phyloP scores from a whole-genome alignment of 2,888 invertebrate genomes.

The Pseudococcus jackbeardsleyi region DNA sequence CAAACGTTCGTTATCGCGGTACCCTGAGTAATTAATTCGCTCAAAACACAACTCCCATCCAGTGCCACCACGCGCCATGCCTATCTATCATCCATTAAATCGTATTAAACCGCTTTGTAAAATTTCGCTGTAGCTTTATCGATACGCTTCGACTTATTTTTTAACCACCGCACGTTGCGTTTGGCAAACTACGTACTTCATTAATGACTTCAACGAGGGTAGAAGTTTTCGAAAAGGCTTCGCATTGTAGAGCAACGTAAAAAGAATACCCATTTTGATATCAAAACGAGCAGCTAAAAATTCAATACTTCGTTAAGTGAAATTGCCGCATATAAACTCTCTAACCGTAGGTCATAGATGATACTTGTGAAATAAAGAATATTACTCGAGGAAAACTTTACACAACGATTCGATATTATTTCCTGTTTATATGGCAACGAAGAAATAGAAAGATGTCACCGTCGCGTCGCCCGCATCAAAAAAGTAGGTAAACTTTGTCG shows the following conservation, averaged over 20 bases:
- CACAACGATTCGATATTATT: not conserved
- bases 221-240: not conserved
- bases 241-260: not conserved
- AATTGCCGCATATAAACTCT: constrained; percentile 19
- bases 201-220: not conserved
- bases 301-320: constrained; percentile 8
- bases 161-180: not conserved
- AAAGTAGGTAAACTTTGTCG: not conserved
- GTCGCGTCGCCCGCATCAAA: not conserved
- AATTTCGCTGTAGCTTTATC: not conserved
- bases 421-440: constrained; percentile 19
- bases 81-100: constrained; percentile 20
- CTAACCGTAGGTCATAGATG: constrained; percentile 8
- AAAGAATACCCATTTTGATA: constrained; percentile 1
- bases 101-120: constrained; percentile 11
- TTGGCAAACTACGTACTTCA: not conserved
- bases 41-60: not conserved
- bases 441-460: constrained; percentile 26
- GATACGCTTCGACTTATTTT: not conserved
- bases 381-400: constrained; percentile 1
- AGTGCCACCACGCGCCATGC: not conserved
- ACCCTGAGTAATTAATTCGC: constrained; percentile 16
- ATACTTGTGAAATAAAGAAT: constrained; percentile 25
- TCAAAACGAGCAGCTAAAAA: not conserved
- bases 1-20: not conserved